Evolutionary conservation across 35 echinoderm and acorn worm species (phyloP).

Genomic region (Heliocidaris erythrogramma): DNA sequence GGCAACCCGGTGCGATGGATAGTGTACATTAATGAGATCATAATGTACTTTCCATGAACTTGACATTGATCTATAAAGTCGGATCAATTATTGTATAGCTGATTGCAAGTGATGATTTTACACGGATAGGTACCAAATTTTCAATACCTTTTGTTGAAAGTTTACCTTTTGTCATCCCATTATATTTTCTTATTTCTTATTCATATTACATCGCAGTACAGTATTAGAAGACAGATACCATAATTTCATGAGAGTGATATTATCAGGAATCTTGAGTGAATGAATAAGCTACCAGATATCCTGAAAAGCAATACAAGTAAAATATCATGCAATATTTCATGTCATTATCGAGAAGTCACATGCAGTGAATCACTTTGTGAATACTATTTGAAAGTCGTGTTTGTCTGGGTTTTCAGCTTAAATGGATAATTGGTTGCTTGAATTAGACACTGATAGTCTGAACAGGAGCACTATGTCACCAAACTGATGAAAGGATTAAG

Average conservation of each 20-base stretch:
- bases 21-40: not conserved
- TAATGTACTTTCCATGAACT: not conserved
- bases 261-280: not conserved
- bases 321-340: not conserved
- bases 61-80: not conserved
- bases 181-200: too few species aligned
- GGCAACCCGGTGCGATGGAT: not conserved
- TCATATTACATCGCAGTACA: too few species aligned
- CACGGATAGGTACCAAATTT: not conserved
- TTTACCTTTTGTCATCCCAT: too few species aligned
- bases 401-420: not conserved
- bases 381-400: not conserved
- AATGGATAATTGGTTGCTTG: not conserved
- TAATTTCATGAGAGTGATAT: not conserved
- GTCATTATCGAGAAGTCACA: not conserved
- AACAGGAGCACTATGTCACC: constrained; percentile 1
- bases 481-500: constrained; percentile 12
- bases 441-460: not conserved
- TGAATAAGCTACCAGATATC: not conserved
- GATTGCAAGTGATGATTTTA: not conserved
- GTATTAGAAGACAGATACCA: not conserved
- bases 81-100: not conserved
- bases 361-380: not conserved
- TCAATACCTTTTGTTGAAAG: not conserved
- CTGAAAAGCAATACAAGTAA: not conserved